phyloP scores from a whole-genome alignment of 2,888 invertebrate species.

The Scelioninae gen. 1 region DNA sequence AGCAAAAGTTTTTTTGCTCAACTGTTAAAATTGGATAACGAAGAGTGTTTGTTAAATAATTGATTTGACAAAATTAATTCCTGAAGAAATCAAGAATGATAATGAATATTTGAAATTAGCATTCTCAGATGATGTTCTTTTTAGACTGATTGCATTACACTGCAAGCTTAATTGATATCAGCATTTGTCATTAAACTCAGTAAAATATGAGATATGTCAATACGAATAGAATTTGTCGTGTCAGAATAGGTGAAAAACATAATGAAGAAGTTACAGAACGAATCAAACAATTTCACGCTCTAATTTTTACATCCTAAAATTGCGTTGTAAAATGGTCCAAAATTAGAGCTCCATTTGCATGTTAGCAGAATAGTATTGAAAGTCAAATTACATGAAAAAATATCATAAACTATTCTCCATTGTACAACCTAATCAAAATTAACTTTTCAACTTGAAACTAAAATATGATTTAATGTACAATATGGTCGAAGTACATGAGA shows the following conservation, averaged over 20 bases:
- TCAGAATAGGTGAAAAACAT: constrained; percentile 71
- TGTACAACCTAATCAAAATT: no score
- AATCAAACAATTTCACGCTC: constrained; percentile 83
- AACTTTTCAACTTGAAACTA: no score
- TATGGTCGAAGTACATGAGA: no score
- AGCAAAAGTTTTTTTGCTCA: no score
- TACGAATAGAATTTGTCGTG: constrained; percentile 25
- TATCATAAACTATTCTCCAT: no score
- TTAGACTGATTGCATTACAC: constrained; percentile 48
- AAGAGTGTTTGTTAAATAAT: no score
- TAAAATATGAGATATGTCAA: constrained; percentile 59
- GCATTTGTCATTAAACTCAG: constrained; percentile 46
- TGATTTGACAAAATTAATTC: no score
- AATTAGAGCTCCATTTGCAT: background rate
- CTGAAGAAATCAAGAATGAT: no score
- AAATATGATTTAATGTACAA: no score
- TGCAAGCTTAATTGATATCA: constrained; percentile 57
- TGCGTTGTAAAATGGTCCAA: constrained; percentile 10
- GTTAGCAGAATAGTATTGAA: background rate
- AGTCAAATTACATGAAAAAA: background rate
- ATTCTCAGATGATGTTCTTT: constrained; percentile 15
- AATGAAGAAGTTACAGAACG: constrained; percentile 78
- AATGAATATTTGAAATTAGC: no score
- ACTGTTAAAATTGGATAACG: no score
- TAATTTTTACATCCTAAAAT: constrained; percentile 75